Percentiles rank a stretch among this genome's conserved stretches.
phyloP scores from a whole-genome alignment of 2,888 invertebrate species.

The Eristalinus aeneus region DNA sequence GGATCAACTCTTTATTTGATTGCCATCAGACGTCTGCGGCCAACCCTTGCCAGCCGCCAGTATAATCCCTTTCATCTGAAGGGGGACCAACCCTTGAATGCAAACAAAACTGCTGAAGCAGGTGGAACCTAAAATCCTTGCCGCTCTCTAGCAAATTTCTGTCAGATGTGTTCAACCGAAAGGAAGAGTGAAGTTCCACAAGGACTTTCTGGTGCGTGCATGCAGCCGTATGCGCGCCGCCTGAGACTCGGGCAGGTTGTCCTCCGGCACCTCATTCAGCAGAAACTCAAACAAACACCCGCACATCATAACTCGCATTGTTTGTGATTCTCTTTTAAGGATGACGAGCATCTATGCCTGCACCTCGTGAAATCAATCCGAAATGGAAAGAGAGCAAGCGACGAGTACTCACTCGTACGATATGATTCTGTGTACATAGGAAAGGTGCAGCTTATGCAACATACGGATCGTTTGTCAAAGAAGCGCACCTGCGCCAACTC shows the following conservation, averaged over 20 bases:
- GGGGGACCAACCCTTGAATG: slow-evolving; percentile 54
- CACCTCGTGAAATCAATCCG: slow-evolving; percentile 39
- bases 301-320: slow-evolving; percentile 49
- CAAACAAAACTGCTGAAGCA: slow-evolving; percentile 48
- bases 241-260: slow-evolving; percentile 52
- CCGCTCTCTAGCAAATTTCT: slow-evolving; percentile 32
- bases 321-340: slow-evolving; percentile 65
- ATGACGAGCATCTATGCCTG: slow-evolving; percentile 64
- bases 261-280: slow-evolving; percentile 29
- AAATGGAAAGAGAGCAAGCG: not conserved
- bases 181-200: slow-evolving; percentile 57
- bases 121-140: slow-evolving; percentile 44
- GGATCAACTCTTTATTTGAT: slow-evolving; percentile 40
- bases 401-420: slow-evolving; percentile 10
- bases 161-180: slow-evolving; percentile 33
- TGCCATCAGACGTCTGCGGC: slow-evolving; percentile 49
- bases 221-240: slow-evolving; percentile 17
- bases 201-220: slow-evolving; percentile 25
- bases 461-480: slow-evolving; percentile 37
- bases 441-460: slow-evolving; percentile 69
- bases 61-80: slow-evolving; percentile 7
- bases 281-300: slow-evolving; percentile 41
- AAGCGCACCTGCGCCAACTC: slow-evolving; percentile 65
- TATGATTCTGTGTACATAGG: slow-evolving; percentile 50
- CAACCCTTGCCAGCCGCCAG: slow-evolving; percentile 50